Evolutionary conservation across 1,140 invertebrate genomes (phyloP).

Genomic region (Drosophila sechellia): DNA sequence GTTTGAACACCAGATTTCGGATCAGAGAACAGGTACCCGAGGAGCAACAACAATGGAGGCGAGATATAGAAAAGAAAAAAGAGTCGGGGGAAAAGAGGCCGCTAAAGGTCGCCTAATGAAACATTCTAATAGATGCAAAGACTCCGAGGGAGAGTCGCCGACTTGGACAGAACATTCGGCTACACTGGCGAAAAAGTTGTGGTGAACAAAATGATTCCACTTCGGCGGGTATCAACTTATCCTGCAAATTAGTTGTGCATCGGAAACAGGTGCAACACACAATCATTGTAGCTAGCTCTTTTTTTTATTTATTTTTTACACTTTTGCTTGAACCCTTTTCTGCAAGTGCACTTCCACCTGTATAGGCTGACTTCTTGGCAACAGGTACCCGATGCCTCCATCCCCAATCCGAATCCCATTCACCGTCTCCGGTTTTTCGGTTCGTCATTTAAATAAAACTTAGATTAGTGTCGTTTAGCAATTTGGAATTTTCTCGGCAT

Average conservation of each 20-base stretch:
- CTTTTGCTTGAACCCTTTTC: neutral
- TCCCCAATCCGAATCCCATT: slow-evolving; percentile 1
- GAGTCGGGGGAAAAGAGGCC: slow-evolving; percentile 34
- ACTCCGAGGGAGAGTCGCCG: slow-evolving; percentile 19
- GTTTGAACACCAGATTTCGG: slow-evolving; percentile 68
- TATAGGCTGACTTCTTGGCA: slow-evolving; percentile 29
- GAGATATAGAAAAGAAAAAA: slow-evolving; percentile 34
- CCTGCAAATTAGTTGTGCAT: too few species aligned
- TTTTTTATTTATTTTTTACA: neutral
- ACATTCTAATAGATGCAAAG: slow-evolving; percentile 55
- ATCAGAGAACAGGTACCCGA: slow-evolving; percentile 65
- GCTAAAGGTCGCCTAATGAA: slow-evolving; percentile 75
- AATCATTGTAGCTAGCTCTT: neutral
- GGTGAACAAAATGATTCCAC: too few species aligned
- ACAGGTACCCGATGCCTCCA: slow-evolving; percentile 38
- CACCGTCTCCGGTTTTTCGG: slow-evolving; percentile 16
- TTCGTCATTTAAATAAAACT: slow-evolving; percentile 76
- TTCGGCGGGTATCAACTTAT: too few species aligned
- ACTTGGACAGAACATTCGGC: slow-evolving; percentile 31
- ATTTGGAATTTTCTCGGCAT: slow-evolving; percentile 67
- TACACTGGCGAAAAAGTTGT: slow-evolving; percentile 12
- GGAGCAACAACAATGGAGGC: slow-evolving; percentile 33
- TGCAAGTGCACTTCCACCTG: slow-evolving; percentile 12
- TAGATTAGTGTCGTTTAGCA: slow-evolving; percentile 81
- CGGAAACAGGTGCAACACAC: too few species aligned